Evolutionary conservation across 2,797 vertebrate genomes (phyloP).

Genomic region (Lophius americanus): DNA sequence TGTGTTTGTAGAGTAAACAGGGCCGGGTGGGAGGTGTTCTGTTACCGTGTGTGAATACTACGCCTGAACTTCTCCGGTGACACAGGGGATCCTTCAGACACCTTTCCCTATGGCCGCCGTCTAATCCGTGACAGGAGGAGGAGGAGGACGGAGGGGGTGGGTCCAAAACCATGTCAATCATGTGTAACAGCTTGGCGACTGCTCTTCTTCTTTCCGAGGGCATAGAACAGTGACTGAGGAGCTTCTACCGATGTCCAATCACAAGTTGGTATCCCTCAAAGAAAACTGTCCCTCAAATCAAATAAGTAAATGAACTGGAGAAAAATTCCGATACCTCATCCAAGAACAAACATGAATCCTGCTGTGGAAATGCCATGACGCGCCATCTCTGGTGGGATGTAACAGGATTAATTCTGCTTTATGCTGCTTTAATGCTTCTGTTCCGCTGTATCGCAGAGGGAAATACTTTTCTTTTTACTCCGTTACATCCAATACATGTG

Average conservation of each 20-base stretch:
- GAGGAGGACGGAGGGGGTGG: background rate
- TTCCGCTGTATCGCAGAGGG: no score
- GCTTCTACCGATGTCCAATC: background rate
- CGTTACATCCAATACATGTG: no score
- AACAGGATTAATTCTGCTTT: no score
- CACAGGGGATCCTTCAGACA: conserved; percentile 52
- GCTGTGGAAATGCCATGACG: no score
- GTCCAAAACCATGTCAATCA: conserved; percentile 24
- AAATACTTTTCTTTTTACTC: no score
- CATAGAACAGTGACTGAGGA: background rate
- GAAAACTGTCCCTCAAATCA: background rate
- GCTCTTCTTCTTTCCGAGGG: background rate
- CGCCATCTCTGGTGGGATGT: no score
- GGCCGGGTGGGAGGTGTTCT: conserved; percentile 20
- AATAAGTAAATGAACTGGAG: background rate
- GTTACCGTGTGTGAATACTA: background rate
- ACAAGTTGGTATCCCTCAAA: background rate
- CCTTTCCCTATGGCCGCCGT: conserved; percentile 41
- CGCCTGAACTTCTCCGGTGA: conserved; percentile 30
- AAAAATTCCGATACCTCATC: no score
- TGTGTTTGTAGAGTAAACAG: conserved; percentile 44
- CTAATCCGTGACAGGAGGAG: conserved; percentile 29
- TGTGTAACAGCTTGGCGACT: conserved; percentile 13
- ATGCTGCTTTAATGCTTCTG: no score
- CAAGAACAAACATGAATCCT: no score